Evolutionary conservation across 92 coral and sea anemone species (phyloP), one percentile per base, ranked within the genome.

Genomic region (Paramuricea clavata): DNA sequence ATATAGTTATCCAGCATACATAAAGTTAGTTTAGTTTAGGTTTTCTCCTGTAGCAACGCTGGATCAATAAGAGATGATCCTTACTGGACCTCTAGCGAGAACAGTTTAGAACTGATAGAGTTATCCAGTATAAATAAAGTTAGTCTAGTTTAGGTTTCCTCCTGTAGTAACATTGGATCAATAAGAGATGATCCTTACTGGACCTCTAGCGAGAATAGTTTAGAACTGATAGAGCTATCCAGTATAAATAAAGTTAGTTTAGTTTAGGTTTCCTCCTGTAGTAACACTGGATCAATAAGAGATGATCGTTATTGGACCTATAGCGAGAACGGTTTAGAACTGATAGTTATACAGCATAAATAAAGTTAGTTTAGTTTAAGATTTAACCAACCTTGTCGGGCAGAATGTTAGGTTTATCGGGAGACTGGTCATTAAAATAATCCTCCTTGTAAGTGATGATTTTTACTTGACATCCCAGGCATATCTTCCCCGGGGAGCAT

Each of bases 381-480:
- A 7, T 12, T 12, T 42, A n/a, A n/a, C n/a, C n/a, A n/a, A 42
- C 79, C 59, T 73, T 73, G 0, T 73, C 79, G 31, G 79, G 30
- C 1, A 73, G 6, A 21, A 73, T 73, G 41, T 42, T 12, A 9
- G 79, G 79, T 73, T 73, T 73, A 52, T 13, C 28, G 28, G 79
- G 25, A 16, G 79, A 73, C 54, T 42, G 49, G 41, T 31, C 79
- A 42, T 52, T 44, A 33, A 42, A 73, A 32, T 73, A 73, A 73
- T 92, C 87, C 27, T 86, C 19, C 49, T 70, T 71, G 65, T 52
- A 82, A 25, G 68, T 78, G 13, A 92, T 49, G 15, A 82, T 36
- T 57, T 92, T 81, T 12, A 92, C 30, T 36, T 85, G 64, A 6
- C 54, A 60, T 7, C 94, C 94, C 3, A 36, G 65, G 80, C 94